A percentile compares a stretch with the other conserved stretches of the same genome.
Conservation (phyloP, 2,888 invertebrate genomes). For the Unio pictorum region DNA sequence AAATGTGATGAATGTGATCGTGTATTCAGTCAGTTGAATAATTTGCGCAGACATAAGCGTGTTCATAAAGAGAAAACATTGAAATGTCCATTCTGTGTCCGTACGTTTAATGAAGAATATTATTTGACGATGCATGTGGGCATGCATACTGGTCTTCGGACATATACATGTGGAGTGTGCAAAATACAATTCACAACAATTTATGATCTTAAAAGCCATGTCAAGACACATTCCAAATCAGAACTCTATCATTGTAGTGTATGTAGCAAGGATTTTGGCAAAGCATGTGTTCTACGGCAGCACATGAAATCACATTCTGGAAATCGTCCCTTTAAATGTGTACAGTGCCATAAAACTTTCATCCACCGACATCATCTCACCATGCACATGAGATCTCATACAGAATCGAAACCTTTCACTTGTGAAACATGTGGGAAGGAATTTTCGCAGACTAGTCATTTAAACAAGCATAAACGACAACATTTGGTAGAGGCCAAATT, state of each 20-base stretch:
- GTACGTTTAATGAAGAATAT: conserved; percentile 43
- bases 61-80: conserved; percentile 39
- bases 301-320: conserved; percentile 47
- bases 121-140: conserved; percentile 49
- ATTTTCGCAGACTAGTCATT: conserved; percentile 41
- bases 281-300: conserved; percentile 45
- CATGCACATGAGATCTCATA: conserved; percentile 41
- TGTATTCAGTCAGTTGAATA: conserved; percentile 42
- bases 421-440: conserved; percentile 35
- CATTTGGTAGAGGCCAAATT: conserved; percentile 23
- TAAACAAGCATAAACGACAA: conserved; percentile 35
- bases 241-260: conserved; percentile 41
- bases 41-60: conserved; percentile 37
- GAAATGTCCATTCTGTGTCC: conserved; percentile 42
- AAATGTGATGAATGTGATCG: conserved; percentile 44
- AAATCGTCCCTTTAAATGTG: conserved; percentile 41
- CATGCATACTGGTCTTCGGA: conserved; percentile 45
- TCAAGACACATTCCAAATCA: conserved; percentile 41
- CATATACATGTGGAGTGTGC: conserved; percentile 47
- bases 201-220: conserved; percentile 42
- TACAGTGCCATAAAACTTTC: conserved; percentile 38
- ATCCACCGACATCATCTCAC: conserved; percentile 48
- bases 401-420: conserved; percentile 23
- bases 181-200: conserved; percentile 30
- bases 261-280: conserved; percentile 45